A percentile compares a stretch with the other conserved stretches of the same genome.
Evolutionary conservation across 2,888 invertebrate genomes (phyloP).

Genomic region (Punctoribates punctum): DNA sequence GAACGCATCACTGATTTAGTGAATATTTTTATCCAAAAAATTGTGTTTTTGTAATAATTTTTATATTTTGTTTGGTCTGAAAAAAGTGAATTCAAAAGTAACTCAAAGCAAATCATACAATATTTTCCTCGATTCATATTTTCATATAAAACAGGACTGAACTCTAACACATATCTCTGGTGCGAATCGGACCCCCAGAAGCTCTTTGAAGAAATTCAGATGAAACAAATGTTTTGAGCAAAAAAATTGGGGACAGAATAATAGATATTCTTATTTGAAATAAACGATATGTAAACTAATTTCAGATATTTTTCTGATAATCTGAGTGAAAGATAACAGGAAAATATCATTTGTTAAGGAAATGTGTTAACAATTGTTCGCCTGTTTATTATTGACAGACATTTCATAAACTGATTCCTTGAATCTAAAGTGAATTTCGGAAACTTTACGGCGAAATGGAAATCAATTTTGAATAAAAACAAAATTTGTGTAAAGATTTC

Average conservation of each 20-base stretch:
- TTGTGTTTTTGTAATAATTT: too few relatives aligned
- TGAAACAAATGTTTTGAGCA: neutral
- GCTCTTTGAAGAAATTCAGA: too few relatives aligned
- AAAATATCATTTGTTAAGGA: neutral
- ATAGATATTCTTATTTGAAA: neutral
- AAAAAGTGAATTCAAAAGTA: neutral
- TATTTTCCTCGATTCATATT: neutral
- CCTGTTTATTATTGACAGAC: conserved; percentile 1
- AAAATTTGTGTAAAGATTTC: neutral
- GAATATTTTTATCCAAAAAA: too few relatives aligned
- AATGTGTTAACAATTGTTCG: conserved; percentile 7
- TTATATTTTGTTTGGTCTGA: neutral
- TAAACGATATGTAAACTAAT: neutral
- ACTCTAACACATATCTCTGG: neutral
- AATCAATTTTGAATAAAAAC: neutral
- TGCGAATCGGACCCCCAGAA: neutral
- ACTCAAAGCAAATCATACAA: neutral
- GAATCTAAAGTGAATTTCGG: neutral
- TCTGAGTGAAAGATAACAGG: neutral
- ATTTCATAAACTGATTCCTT: neutral
- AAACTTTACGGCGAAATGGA: neutral
- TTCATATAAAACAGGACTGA: neutral
- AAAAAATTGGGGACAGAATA: conserved; percentile 1
- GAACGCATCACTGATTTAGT: too few relatives aligned
- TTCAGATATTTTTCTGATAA: neutral